Percentiles rank a stretch among this genome's conserved stretches.
These are phyloP conservation scores for Chamaetylas fuelleborni DNA, from an alignment of 2,113 vertebrate genomes.

Conservation along the genomic window DNA sequence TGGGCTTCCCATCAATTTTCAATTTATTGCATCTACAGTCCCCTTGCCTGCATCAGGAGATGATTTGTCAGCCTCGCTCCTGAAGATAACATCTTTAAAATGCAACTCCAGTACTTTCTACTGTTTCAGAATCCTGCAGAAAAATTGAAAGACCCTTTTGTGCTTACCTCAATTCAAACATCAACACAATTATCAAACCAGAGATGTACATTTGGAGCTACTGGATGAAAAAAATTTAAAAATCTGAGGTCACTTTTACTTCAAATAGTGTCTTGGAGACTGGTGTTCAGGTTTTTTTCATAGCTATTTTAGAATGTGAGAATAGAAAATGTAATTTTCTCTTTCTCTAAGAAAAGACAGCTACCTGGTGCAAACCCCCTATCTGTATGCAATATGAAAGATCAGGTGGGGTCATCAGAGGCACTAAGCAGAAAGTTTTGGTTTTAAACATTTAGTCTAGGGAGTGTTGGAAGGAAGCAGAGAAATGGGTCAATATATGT, in stretches of 20 bases:
- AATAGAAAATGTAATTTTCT: background rate
- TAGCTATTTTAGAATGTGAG: background rate
- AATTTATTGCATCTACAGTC: background rate
- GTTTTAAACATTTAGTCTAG: background rate
- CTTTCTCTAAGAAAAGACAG: background rate
- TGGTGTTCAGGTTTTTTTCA: background rate
- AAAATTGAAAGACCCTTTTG: background rate
- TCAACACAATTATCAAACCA: background rate
- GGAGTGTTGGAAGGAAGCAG: background rate
- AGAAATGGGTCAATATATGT: background rate
- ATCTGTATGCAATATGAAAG: background rate
- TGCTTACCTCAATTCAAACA: background rate
- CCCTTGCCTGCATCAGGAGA: rapidly evolving
- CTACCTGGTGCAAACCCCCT: background rate
- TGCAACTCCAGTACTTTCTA: background rate
- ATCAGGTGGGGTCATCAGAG: background rate
- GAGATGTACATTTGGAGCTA: background rate
- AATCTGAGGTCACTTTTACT: background rate
- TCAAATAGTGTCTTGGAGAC: background rate
- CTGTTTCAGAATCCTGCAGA: background rate
- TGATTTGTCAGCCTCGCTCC: background rate
- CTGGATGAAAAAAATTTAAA: background rate
- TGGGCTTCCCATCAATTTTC: rapidly evolving
- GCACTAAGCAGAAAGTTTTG: background rate
- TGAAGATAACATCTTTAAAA: background rate